Conservation (phyloP, 2,888 invertebrate genomes). For the Dasypolia templi region DNA sequence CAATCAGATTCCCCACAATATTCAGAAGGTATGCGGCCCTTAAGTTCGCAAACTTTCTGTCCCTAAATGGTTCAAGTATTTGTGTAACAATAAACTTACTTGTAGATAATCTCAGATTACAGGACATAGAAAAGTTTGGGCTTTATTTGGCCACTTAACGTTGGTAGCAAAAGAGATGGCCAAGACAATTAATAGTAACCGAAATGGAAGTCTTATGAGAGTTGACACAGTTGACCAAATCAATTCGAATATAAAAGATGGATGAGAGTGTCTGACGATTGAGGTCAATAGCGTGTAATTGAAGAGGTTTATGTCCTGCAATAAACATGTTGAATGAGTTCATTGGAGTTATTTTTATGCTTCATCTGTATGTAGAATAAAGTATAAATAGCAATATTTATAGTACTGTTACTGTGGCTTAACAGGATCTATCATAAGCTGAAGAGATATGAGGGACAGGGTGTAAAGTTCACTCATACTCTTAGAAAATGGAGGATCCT, state of each 20-base stretch:
- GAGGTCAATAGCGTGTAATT: constrained; percentile 22
- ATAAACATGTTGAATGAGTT: neutral
- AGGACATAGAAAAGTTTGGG: neutral
- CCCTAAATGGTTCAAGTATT: constrained; percentile 7
- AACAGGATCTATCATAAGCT: neutral
- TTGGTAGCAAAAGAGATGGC: neutral
- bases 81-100: neutral
- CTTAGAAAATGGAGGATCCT: too few species aligned
- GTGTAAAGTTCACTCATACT: too few species aligned
- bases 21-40: neutral
- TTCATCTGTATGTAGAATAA: too few species aligned
- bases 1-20: neutral
- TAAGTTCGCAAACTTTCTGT: neutral
- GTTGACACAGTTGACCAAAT: constrained; percentile 22
- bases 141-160: neutral
- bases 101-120: constrained; percentile 10
- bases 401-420: neutral
- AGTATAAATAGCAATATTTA: too few species aligned
- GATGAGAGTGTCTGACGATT: neutral
- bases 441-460: too few species aligned
- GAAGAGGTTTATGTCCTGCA: neutral
- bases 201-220: neutral
- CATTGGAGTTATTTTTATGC: neutral
- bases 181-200: neutral
- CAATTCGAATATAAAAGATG: constrained; percentile 25